Evolutionary conservation across 2,113 vertebrate species (phyloP).

Genomic region (Motacilla alba): DNA sequence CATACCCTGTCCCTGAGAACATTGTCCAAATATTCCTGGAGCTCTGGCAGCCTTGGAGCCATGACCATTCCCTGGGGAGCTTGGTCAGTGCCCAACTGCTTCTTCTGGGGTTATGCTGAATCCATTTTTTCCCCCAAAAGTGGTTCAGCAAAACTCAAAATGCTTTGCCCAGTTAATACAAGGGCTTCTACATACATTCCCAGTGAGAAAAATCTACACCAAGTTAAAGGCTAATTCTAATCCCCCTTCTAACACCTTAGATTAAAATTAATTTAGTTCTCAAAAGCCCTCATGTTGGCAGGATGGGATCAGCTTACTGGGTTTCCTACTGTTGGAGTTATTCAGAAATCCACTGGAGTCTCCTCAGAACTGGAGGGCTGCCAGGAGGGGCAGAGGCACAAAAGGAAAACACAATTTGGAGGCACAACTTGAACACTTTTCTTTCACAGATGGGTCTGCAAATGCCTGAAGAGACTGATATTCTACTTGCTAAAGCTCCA

Average conservation of each 20-base stretch:
- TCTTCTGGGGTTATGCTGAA: neutral
- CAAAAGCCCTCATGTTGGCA: neutral
- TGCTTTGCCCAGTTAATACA: neutral
- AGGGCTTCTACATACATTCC: neutral
- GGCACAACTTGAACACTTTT: neutral
- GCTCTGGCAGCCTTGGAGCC: neutral
- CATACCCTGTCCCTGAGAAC: neutral
- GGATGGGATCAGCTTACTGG: neutral
- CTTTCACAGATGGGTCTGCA: neutral
- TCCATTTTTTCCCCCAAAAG: neutral
- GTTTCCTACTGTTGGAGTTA: neutral
- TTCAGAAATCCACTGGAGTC: neutral
- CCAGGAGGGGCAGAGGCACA: neutral
- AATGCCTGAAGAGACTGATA: neutral
- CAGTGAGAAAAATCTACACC: neutral
- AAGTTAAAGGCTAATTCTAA: neutral
- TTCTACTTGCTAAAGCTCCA: neutral
- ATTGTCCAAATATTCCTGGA: neutral
- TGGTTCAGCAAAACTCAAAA: neutral
- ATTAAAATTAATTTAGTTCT: neutral
- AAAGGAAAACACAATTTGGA: neutral
- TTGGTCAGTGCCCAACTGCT: accelerated
- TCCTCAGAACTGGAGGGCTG: neutral
- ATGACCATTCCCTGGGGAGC: neutral
- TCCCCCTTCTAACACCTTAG: neutral